Percentiles rank a stretch among this genome's conserved stretches.
phyloP scores from a whole-genome alignment of 1,140 invertebrate species.

The Platorchestia sp. region DNA sequence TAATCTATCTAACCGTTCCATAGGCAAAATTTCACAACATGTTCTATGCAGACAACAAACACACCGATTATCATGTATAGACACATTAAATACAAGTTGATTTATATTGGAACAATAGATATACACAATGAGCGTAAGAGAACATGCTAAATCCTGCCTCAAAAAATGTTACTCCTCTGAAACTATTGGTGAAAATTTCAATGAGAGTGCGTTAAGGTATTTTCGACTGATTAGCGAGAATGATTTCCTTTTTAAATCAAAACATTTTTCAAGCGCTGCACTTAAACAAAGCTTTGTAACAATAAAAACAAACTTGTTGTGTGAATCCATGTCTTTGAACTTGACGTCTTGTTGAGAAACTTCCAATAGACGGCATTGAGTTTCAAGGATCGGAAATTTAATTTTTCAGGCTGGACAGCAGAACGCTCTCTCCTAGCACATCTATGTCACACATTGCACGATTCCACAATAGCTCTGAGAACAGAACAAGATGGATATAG shows the following conservation, averaged over 20 bases:
- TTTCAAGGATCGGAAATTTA: background rate
- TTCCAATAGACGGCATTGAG: background rate
- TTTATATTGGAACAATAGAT: background rate
- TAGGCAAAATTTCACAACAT: background rate
- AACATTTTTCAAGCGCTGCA: background rate
- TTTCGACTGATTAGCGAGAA: background rate
- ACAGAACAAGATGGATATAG: background rate
- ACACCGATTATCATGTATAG: conserved; percentile 1
- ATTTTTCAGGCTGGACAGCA: background rate
- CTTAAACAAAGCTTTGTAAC: background rate
- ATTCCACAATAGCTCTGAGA: background rate
- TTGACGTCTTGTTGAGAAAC: no score
- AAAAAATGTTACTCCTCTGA: background rate
- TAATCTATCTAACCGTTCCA: background rate
- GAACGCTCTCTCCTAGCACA: background rate
- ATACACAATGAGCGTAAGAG: background rate
- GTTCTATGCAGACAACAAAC: background rate
- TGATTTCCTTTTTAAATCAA: background rate
- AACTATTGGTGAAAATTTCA: background rate
- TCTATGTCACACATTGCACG: background rate
- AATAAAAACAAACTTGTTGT: background rate
- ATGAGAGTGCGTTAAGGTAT: background rate
- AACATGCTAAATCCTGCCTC: background rate
- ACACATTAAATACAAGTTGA: background rate
- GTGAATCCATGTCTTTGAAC: no score